Base-by-base conservation (phyloP, 2,888 invertebrate species). In the Netelia inedita region DNA sequence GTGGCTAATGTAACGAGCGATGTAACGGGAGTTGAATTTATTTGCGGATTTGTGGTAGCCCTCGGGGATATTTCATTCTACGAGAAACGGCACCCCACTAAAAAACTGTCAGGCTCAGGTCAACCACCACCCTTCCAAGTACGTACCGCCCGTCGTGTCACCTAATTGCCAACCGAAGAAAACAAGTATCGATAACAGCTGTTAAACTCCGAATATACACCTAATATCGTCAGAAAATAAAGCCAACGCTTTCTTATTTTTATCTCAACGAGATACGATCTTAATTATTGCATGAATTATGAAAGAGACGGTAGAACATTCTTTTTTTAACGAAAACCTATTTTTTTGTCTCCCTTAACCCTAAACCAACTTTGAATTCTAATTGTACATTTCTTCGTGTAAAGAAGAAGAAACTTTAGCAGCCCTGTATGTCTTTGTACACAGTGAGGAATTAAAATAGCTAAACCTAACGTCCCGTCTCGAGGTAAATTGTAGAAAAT, bases 41-140 rank as follows among this genome's bases (percentile, higher is more conserved):
- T 91, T 90, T 90, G 91, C 85, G 90, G 91, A 87, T 87, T 91
- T 90, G 91, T 89, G 91, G 90, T 89, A 85, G 84, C 89, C 91
- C 89, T 88, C 87, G 72, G 85, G 63, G 23, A 14, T 21, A 41
- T 86, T 88, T 88, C 80, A 71, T 73, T 83, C 57, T 76, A 61
- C 81, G 59, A 73, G 72, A 61, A 53, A 65, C 61, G 21, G 41
- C 59, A 75, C 89, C 90, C 89, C 85, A 87, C 89, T 87, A 88
- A 90, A 35, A 92, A 92, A 90, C 92, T 92, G 92, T 92, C 92
- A 92, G 82, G 85, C 85, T 85, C 92, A 92, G 92, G 85, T 84
- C 74, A 76, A 71, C 79, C 65, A 21, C 11, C 16, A 53, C 35
- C 82, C 61, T 75, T 41, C 72, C 63, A 65, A 79, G 72, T 55